Conservation (phyloP, 53 echinoderm and acorn worm genomes). For the Echinometra lucunter region DNA sequence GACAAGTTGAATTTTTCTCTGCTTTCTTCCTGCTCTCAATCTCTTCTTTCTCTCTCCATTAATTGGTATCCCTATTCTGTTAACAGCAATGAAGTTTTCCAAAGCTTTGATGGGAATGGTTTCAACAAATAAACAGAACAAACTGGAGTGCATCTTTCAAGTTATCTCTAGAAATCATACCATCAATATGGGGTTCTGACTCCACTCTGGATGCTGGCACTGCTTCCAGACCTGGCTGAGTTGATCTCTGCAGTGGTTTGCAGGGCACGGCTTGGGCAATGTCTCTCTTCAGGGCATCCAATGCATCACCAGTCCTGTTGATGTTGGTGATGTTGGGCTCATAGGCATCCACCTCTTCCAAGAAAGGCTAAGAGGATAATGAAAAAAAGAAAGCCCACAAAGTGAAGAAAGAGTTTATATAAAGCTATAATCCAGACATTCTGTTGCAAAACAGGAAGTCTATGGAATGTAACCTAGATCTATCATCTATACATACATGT, state of each 20-base stretch:
- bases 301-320: conserved; percentile 81
- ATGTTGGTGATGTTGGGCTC: conserved; percentile 85
- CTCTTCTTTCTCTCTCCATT: neutral
- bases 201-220: conserved; percentile 84
- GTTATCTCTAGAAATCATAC: no score
- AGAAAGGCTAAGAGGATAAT: conserved; percentile 73
- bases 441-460: no score
- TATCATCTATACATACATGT: no score
- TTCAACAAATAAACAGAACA: neutral
- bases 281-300: conserved; percentile 83
- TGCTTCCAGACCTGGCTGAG: conserved; percentile 80
- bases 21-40: neutral
- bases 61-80: no score
- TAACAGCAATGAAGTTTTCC: no score
- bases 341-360: conserved; percentile 90
- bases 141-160: no score
- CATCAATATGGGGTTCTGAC: conserved; percentile 80
- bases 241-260: conserved; percentile 83
- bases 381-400: neutral
- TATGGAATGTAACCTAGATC: no score
- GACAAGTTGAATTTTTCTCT: neutral
- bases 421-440: no score
- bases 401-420: neutral
- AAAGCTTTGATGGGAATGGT: neutral
- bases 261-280: conserved; percentile 79